Evolutionary conservation across 2,113 vertebrate genomes (phyloP).

Genomic region (Chamaea fasciata): DNA sequence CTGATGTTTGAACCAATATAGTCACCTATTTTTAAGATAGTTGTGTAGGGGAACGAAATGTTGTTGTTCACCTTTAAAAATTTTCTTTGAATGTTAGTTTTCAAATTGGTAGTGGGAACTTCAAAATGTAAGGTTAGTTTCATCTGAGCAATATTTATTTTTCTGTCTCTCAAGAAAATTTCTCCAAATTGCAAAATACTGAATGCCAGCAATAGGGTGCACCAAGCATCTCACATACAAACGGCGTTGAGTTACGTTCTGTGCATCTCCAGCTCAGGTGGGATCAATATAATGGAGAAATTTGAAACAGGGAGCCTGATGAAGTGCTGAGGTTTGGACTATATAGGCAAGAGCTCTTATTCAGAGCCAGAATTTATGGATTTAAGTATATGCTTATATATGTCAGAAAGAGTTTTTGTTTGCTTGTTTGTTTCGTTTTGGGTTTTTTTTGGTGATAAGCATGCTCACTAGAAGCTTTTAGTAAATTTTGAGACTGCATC

Average conservation of each 20-base stretch:
- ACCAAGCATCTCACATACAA: background rate
- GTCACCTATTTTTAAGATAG: background rate
- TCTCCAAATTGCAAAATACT: background rate
- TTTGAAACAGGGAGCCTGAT: background rate
- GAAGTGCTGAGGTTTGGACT: background rate
- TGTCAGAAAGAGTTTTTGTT: background rate
- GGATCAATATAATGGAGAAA: background rate
- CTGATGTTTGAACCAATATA: background rate
- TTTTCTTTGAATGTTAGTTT: background rate
- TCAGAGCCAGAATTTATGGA: background rate
- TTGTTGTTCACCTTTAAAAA: background rate
- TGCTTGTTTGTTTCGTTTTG: too few relatives aligned
- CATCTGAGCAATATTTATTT: background rate
- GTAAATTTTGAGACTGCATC: background rate
- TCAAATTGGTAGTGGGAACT: background rate
- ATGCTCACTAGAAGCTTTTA: background rate
- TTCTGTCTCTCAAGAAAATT: background rate
- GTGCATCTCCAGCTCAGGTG: background rate
- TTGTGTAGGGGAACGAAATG: background rate
- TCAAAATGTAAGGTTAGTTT: background rate
- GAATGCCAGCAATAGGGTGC: background rate
- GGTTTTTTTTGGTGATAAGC: background rate
- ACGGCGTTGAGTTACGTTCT: background rate
- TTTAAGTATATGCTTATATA: background rate
- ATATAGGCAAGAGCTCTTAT: background rate